Base-by-base conservation (phyloP, 92 coral and sea anemone genomes). In the Chrysogorgia sp. region DNA sequence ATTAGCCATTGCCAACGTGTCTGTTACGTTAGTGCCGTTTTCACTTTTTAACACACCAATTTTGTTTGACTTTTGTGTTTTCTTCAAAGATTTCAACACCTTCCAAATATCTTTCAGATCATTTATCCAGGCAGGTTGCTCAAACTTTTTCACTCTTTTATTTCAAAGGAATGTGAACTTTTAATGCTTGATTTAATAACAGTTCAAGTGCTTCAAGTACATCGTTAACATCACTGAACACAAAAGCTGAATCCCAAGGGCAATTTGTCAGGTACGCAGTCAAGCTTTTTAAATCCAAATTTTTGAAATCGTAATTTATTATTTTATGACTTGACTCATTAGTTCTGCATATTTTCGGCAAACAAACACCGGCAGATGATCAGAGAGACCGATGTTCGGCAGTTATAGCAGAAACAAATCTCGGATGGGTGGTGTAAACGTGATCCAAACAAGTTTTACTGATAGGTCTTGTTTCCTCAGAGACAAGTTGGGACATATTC, bases 371-470 rank as follows among this genome's bases (percentile, higher is more conserved):
- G 82, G 85, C 8, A 85, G 29, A 63, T 81, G 85, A 75, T 80
- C 79, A 29, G 82, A 28, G 17, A 81, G 20, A 41, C 82, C 85
- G 64, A 85, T 74, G 40, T 71, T 32, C 12, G 85, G 78, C 49
- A 85, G 77, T 14, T 5, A 63, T 26, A 25, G 52, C 21, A 19
- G 85, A 40, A 43, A 85, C 71, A 75, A 74, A 74, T 19, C 65
- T 35, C 23, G 31, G 49, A 60, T 86, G 78, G n/a, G 78, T 76
- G n/a, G 87, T 53, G 25, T 87, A 87, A 24, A 77, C 57, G 64
- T 78, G 87, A 70, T 89, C 92, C 58, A 88, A 65, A 60, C 89
- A 88, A 19, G 89, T 65, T 20, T 70, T 34, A 65, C 89, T 84
- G 15, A 6, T 58, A 10, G 92, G 92, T 30, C 89, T 50, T 53